Base-by-base conservation (phyloP, 1,140 invertebrate species). In the Tribolium castaneum region DNA sequence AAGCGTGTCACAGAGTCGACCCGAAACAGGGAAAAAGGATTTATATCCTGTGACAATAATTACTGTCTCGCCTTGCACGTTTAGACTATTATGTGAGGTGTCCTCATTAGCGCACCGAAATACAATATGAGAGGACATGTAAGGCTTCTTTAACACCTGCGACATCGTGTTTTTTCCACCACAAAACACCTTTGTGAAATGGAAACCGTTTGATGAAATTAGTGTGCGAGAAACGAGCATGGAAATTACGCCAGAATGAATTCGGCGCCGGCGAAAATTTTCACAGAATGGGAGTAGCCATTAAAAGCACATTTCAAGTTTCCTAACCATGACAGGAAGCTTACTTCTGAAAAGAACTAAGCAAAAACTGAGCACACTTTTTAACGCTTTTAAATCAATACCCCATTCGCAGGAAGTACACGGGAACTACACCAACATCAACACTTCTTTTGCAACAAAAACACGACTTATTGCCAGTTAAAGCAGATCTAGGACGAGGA, bases 111-210 rank as follows among this genome's bases (percentile, higher is more conserved):
- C 54, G 54, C 22, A n/a, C 2, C 39, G 70, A 72, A 72, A 72
- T 19, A 50, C 45, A 72, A 49, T n/a, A 72, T 19, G 9, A 45
- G 39, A 2, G 16, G 19, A 30, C 30, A 54, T 75, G 56, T 78
- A 70, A 14, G 79, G 79, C 35, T 72, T 80, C 76, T 75, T 80
- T 78, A 34, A 78, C 79, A 78, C 79, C 76, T 80, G 59, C 51
- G 62, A 56, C 52, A 54, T 19, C 7, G 19, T 80, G 66, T 75
- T 78, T 76, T 49, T 66, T 72, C 76, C 70, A 80, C 79, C 71
- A 75, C 76, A 78, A 77, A 49, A 78, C 79, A 78, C 79, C 70
- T 54, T 51, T 16, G 70, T 74, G 62, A 74, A 80, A 70, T 77
- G 39, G 16, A 62, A 76, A 73, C 75, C 16, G 25, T 39, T 70